Conservation (phyloP, 2,888 invertebrate genomes). For the Boloria selene region DNA sequence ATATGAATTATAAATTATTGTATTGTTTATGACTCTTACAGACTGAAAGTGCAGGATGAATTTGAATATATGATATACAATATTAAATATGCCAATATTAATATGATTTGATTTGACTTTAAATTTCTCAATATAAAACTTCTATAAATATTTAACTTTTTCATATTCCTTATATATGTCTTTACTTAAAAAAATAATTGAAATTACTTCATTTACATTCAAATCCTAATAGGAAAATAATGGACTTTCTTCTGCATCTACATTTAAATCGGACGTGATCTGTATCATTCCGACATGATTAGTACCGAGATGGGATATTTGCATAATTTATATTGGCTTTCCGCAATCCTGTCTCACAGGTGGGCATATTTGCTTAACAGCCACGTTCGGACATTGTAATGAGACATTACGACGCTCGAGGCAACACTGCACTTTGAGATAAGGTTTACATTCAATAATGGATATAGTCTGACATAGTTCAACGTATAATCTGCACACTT, state of each 20-base stretch:
- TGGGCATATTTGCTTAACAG: constrained; percentile 33
- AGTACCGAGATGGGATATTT: constrained; percentile 32
- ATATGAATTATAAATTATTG: too few relatives aligned
- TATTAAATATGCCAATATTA: too few relatives aligned
- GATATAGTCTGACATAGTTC: constrained; percentile 5
- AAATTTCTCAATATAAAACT: too few relatives aligned
- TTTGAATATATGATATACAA: too few relatives aligned
- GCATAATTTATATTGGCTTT: constrained; percentile 40
- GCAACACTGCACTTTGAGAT: constrained; percentile 18
- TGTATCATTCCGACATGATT: constrained; percentile 33
- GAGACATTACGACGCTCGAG: constrained; percentile 22
- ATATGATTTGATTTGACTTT: too few relatives aligned
- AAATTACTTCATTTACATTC: too few relatives aligned
- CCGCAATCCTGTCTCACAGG: constrained; percentile 32
- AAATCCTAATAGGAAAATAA: too few relatives aligned
- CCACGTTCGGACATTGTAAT: constrained; percentile 29
- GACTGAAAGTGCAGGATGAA: too few relatives aligned
- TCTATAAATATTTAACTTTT: too few relatives aligned
- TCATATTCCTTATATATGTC: neutral
- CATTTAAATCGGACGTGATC: constrained; percentile 36
- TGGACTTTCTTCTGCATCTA: constrained; percentile 5
- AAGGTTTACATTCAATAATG: constrained; percentile 23
- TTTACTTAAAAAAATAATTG: too few relatives aligned
- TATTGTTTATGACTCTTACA: too few relatives aligned
- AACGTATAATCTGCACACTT: neutral